Percentiles rank a stretch among this genome's conserved stretches.
Evolutionary conservation across 2,113 vertebrate genomes (phyloP).

Genomic region (Nycticryphes semicollaris): DNA sequence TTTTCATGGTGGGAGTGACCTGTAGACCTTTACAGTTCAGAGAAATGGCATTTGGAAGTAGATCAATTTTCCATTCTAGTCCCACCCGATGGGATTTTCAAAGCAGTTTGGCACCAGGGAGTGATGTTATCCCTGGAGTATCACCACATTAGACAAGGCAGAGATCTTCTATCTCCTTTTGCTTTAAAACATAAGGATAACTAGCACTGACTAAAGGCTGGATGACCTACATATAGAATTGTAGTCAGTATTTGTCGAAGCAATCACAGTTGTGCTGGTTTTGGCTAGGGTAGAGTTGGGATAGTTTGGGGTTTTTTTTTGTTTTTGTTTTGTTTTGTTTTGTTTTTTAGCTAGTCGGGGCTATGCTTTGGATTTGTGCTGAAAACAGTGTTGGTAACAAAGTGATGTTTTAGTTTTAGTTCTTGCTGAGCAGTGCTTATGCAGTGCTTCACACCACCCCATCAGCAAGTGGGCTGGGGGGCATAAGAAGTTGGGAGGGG

Average conservation of each 20-base stretch:
- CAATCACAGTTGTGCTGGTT: background rate
- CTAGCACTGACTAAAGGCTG: background rate
- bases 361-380: background rate
- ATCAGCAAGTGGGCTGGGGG: background rate
- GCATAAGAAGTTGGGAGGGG: background rate
- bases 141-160: background rate
- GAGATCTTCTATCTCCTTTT: background rate
- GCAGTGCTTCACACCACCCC: background rate
- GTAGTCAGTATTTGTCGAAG: background rate
- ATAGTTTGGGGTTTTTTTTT: background rate
- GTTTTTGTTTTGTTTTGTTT: too few species aligned
- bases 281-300: background rate
- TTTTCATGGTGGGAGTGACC: background rate
- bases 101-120: background rate
- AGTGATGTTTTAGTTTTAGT: background rate
- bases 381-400: background rate
- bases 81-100: background rate
- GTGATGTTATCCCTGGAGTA: background rate
- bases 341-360: background rate
- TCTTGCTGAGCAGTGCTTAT: background rate
- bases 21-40: background rate
- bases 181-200: background rate
- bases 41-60: background rate
- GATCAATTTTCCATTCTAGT: constrained; percentile 9
- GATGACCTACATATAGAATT: background rate